Evolutionary conservation across 2,888 invertebrate species (phyloP).

Genomic region (Drosophila anomalata): DNA sequence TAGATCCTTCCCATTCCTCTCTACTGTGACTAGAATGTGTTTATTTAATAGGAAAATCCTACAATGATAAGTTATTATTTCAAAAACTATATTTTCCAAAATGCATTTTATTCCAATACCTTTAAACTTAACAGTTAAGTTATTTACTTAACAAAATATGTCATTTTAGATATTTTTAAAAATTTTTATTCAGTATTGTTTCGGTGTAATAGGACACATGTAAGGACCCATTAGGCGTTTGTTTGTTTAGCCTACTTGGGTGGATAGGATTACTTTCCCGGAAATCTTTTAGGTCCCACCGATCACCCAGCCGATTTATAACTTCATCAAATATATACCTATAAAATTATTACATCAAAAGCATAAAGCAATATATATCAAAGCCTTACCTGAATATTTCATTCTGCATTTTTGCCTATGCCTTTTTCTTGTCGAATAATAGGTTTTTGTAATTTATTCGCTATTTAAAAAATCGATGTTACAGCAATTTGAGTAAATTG

Average conservation of each 20-base stretch:
- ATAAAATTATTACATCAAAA: neutral
- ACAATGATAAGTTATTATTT: too few relatives aligned
- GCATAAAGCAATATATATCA: neutral
- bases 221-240: neutral
- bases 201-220: too few relatives aligned
- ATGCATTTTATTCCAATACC: too few relatives aligned
- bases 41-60: too few relatives aligned
- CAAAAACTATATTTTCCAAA: too few relatives aligned
- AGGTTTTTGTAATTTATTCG: neutral
- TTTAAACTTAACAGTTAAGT: too few relatives aligned
- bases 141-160: too few relatives aligned
- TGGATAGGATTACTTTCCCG: constrained; percentile 1
- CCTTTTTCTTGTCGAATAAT: neutral
- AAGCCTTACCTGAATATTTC: constrained; percentile 1
- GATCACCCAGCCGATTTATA: constrained; percentile 85
- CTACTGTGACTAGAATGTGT: too few relatives aligned
- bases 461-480: constrained; percentile 40
- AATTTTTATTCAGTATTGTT: too few relatives aligned
- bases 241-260: constrained; percentile 20
- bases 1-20: too few relatives aligned
- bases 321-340: neutral
- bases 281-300: constrained; percentile 75
- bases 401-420: neutral
- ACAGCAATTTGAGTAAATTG: constrained; percentile 16
- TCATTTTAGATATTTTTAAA: too few relatives aligned